Conservation (phyloP, 2,113 vertebrate genomes). For the Oenanthe melanoleuca region DNA sequence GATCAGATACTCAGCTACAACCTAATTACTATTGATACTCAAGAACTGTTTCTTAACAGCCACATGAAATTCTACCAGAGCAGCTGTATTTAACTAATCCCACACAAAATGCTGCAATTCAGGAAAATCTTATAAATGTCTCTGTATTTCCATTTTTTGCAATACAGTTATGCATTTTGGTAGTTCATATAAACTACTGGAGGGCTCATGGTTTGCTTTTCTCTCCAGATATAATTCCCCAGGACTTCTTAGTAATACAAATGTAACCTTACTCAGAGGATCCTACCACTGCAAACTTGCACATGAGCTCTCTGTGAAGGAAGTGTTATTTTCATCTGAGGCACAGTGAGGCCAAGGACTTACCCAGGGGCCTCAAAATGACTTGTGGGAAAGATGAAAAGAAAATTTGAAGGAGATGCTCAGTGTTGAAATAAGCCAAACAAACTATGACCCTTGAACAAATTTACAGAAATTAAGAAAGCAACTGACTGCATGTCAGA, state of each 20-base stretch:
- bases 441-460: background rate
- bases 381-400: background rate
- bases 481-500: background rate
- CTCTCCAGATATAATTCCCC: background rate
- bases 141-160: background rate
- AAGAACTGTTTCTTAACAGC: background rate
- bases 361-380: background rate
- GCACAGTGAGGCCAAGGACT: background rate
- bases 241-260: background rate
- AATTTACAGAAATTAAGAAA: background rate
- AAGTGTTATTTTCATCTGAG: background rate
- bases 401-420: background rate
- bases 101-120: background rate
- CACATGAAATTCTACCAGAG: background rate
- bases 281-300: background rate
- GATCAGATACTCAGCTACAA: background rate
- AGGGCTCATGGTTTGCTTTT: background rate
- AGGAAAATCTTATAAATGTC: background rate
- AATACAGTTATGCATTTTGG: background rate
- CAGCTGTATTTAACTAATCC: background rate
- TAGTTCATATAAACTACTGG: background rate
- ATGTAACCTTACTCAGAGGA: background rate
- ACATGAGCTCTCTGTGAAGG: background rate
- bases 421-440: background rate
- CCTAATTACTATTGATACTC: background rate